A percentile compares a stretch with the other conserved stretches of the same genome.
Evolutionary conservation across 2,888 invertebrate species (phyloP).

Genomic region (Chymomyza caudatula): DNA sequence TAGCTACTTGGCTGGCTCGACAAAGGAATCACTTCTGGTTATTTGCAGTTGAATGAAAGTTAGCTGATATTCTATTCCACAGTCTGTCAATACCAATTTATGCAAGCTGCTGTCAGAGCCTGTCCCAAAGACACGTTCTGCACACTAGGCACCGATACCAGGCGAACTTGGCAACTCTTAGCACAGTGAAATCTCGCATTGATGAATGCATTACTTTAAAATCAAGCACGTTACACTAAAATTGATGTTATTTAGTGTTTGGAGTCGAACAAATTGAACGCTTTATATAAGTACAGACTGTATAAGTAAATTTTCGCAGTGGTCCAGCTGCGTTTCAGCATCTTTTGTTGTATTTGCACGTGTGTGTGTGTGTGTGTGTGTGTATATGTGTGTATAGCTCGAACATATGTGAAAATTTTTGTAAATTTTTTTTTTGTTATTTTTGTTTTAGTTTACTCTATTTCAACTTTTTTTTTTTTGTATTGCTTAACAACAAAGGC

Average conservation of each 20-base stretch:
- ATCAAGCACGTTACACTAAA: too few relatives aligned
- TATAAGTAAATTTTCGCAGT: not conserved
- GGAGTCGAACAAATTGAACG: too few relatives aligned
- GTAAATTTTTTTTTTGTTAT: not conserved
- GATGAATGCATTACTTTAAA: too few relatives aligned
- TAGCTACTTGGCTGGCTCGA: not conserved
- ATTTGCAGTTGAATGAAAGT: constrained; percentile 24
- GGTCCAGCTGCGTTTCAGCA: not conserved
- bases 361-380: not conserved
- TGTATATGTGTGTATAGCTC: not conserved
- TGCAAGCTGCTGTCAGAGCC: constrained; percentile 56
- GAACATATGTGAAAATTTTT: not conserved
- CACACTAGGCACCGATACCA: not conserved
- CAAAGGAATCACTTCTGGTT: not conserved
- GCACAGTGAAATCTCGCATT: not conserved
- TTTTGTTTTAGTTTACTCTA: constrained; percentile 22
- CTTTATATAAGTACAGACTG: not conserved
- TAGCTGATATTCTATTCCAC: constrained; percentile 57
- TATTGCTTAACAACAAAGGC: constrained; percentile 54
- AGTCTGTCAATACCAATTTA: constrained; percentile 67
- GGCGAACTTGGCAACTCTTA: not conserved
- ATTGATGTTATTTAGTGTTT: too few relatives aligned
- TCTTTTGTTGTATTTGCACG: not conserved
- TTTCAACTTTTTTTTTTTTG: constrained; percentile 12
- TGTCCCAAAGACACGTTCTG: constrained; percentile 26